These are phyloP conservation scores for Pipistrellus kuhlii DNA, from an alignment of 2,797 vertebrate genomes.

Conservation along the genomic window DNA sequence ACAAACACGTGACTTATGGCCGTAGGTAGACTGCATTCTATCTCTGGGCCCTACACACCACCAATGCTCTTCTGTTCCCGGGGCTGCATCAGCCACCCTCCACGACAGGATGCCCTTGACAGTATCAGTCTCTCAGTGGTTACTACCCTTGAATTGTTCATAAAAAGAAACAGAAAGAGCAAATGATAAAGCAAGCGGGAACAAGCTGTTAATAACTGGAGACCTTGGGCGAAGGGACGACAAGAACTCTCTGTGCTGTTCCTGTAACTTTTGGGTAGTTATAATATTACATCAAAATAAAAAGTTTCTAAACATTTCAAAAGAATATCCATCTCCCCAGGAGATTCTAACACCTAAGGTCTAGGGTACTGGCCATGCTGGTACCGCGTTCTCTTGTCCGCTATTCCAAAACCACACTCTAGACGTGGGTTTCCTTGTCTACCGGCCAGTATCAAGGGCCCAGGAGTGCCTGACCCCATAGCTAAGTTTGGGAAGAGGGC, in stretches of 20 bases:
- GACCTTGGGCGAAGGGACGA: slow-evolving; percentile 59
- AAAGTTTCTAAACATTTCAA: slow-evolving; percentile 53
- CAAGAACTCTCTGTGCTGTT: slow-evolving; percentile 59
- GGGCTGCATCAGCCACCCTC: slow-evolving; percentile 23
- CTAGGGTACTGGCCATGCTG: slow-evolving; percentile 17
- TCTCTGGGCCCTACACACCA: slow-evolving; percentile 39
- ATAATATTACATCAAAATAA: slow-evolving; percentile 61
- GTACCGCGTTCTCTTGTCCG: slow-evolving; percentile 38
- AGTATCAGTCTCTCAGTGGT: slow-evolving; percentile 53
- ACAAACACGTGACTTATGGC: slow-evolving; percentile 53
- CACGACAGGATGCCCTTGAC: slow-evolving; percentile 49
- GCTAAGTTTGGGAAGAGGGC: no score
- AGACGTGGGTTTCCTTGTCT: slow-evolving; percentile 31
- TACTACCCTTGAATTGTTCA: slow-evolving; percentile 61
- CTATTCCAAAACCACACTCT: slow-evolving; percentile 48
- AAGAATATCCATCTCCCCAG: slow-evolving; percentile 46
- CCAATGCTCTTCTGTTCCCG: slow-evolving; percentile 34
- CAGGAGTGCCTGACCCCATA: no score
- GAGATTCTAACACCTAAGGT: slow-evolving; percentile 44
- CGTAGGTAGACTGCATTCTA: background rate
- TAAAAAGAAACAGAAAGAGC: slow-evolving; percentile 68
- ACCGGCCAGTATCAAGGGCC: slow-evolving; percentile 31
- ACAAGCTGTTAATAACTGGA: slow-evolving; percentile 50
- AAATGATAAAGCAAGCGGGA: slow-evolving; percentile 65
- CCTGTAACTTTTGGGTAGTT: slow-evolving; percentile 58